Evolutionary conservation across 2,888 invertebrate genomes (phyloP).

Genomic region (Sarcophaga carnaria): DNA sequence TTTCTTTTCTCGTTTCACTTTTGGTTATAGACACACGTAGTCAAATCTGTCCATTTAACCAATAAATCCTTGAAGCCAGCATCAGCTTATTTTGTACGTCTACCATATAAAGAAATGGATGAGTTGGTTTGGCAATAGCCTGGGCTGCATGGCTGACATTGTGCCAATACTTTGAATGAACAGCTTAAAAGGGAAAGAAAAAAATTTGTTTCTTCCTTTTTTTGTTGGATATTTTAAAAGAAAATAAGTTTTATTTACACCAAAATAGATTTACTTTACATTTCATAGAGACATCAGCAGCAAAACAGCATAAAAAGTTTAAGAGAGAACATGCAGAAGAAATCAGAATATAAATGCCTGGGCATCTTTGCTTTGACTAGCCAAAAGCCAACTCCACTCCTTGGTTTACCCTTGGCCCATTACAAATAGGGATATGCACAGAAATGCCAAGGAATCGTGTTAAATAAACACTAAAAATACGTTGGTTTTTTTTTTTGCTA

Average conservation of each 20-base stretch:
- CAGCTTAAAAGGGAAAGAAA: slow-evolving; percentile 32
- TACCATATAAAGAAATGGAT: slow-evolving; percentile 62
- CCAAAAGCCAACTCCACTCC: neutral
- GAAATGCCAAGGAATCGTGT: slow-evolving; percentile 72
- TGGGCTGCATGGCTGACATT: slow-evolving; percentile 50
- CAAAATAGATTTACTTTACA: slow-evolving; percentile 57
- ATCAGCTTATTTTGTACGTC: slow-evolving; percentile 76
- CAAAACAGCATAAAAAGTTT: slow-evolving; percentile 26
- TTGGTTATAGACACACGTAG: slow-evolving; percentile 74
- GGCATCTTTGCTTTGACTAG: neutral
- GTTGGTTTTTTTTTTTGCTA: slow-evolving; percentile 21
- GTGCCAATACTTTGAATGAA: slow-evolving; percentile 51
- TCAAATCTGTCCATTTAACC: slow-evolving; percentile 81
- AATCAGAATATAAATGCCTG: slow-evolving; percentile 17
- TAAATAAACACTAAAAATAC: slow-evolving; percentile 74
- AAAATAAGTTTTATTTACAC: slow-evolving; percentile 64
- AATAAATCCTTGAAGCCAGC: slow-evolving; percentile 80
- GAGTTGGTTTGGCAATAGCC: slow-evolving; percentile 59
- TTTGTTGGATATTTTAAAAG: neutral
- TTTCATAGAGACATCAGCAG: slow-evolving; percentile 21
- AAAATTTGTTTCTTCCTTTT: slow-evolving; percentile 24
- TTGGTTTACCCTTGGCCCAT: slow-evolving; percentile 8
- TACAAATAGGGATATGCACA: slow-evolving; percentile 30
- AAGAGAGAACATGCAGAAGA: slow-evolving; percentile 34
- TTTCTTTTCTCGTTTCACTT: neutral